These are phyloP conservation scores for Enteromius thamalakanensis DNA, from an alignment of 2,797 vertebrate genomes.

Conservation along the genomic window DNA sequence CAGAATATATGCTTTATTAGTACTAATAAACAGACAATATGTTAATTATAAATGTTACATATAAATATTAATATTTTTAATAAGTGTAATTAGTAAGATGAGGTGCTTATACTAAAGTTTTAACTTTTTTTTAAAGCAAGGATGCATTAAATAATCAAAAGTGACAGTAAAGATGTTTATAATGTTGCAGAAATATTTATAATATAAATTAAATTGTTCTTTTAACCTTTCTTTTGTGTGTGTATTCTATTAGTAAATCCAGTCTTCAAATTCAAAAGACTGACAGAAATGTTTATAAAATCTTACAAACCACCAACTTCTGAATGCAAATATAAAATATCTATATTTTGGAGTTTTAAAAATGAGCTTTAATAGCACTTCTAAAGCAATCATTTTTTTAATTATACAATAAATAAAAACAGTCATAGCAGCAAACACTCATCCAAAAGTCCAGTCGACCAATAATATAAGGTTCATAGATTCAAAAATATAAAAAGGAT, in stretches of 20 bases:
- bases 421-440: too few relatives aligned
- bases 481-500: too few relatives aligned
- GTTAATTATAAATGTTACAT: not conserved
- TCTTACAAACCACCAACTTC: not conserved
- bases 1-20: not conserved
- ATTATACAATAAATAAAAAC: too few relatives aligned
- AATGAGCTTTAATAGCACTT: not conserved
- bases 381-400: not conserved
- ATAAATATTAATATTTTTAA: too few relatives aligned
- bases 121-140: not conserved
- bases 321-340: not conserved
- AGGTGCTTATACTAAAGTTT: too few relatives aligned
- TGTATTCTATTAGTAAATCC: not conserved
- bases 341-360: not conserved
- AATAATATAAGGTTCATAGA: too few relatives aligned
- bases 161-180: not conserved
- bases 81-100: too few relatives aligned
- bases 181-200: not conserved
- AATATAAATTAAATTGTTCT: not conserved
- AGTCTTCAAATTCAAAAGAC: not conserved
- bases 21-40: not conserved
- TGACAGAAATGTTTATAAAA: not conserved
- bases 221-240: not conserved
- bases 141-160: not conserved
- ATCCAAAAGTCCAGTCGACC: too few relatives aligned